These are phyloP conservation scores for Sorex araneus DNA, from an alignment of 2,113 vertebrate species.

Conservation along the genomic window DNA sequence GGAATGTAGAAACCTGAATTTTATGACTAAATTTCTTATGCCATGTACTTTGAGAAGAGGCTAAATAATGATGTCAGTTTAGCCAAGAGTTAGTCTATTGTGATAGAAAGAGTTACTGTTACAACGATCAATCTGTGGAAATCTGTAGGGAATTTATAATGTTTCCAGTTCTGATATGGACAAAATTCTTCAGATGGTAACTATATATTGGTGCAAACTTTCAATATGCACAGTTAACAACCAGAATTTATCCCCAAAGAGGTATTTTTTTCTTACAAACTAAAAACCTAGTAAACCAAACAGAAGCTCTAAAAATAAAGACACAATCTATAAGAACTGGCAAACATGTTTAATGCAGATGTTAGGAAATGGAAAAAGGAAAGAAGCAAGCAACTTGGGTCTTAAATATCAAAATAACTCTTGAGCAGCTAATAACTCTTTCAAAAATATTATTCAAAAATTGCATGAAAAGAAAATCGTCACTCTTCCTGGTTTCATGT, in stretches of 20 bases:
- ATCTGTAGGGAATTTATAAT: too few species aligned
- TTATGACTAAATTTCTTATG: background rate
- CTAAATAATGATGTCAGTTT: background rate
- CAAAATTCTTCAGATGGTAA: too few species aligned
- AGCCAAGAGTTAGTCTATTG: constrained; percentile 45
- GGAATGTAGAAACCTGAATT: background rate
- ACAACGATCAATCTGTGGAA: too few species aligned
- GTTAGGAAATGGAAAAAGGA: constrained; percentile 14
- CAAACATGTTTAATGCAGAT: constrained; percentile 14
- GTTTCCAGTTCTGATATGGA: too few species aligned
- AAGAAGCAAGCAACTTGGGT: background rate
- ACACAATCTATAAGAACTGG: constrained; percentile 26
- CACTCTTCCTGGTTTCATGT: background rate
- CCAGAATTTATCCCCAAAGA: background rate
- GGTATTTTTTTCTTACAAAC: constrained; percentile 41
- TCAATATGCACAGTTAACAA: background rate
- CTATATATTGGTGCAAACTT: background rate
- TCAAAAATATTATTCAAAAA: constrained; percentile 1
- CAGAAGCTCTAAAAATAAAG: constrained; percentile 60
- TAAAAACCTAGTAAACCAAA: constrained; percentile 53
- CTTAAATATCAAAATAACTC: constrained; percentile 37
- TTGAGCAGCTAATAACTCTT: background rate
- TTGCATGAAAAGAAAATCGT: constrained; percentile 21
- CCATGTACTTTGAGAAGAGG: constrained; percentile 24
- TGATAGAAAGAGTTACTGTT: constrained; percentile 1